Conservation (phyloP, 1,140 invertebrate species). For the Drosophila melanica region DNA sequence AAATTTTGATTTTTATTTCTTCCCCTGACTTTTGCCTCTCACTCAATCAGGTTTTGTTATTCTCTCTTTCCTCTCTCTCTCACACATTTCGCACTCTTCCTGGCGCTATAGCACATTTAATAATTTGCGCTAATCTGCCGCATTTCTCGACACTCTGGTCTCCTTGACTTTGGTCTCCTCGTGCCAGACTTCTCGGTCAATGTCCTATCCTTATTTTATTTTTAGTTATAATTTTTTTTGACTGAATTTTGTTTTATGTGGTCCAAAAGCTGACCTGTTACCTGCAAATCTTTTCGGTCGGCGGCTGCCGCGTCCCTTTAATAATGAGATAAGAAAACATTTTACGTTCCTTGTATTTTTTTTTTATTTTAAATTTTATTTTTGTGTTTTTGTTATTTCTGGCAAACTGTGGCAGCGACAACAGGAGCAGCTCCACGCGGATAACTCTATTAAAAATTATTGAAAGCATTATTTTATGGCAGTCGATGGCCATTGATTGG, state of each 20-base stretch:
- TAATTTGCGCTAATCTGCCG: constrained; percentile 57
- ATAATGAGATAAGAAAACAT: constrained; percentile 72
- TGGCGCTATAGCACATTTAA: constrained; percentile 47
- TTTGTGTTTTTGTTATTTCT: background rate
- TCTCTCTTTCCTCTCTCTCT: background rate
- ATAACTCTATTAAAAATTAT: constrained; percentile 72
- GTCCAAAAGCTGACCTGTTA: constrained; percentile 42
- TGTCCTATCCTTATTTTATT: constrained; percentile 39
- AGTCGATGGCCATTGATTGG: constrained; percentile 28
- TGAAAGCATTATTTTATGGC: constrained; percentile 50
- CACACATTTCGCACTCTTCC: background rate
- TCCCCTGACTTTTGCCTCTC: background rate
- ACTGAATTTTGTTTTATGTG: constrained; percentile 57
- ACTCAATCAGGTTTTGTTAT: background rate
- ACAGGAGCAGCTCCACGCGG: constrained; percentile 32
- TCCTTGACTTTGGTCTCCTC: constrained; percentile 2
- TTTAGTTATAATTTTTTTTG: constrained; percentile 3
- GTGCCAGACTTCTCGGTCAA: constrained; percentile 45
- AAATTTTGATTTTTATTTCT: no score
- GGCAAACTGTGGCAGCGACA: constrained; percentile 15
- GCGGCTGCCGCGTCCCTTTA: constrained; percentile 57
- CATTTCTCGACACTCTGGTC: constrained; percentile 10
- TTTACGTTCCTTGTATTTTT: constrained; percentile 44
- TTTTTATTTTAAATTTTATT: background rate
- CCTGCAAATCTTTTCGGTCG: constrained; percentile 32